Conservation (phyloP, 2,113 vertebrate species). For the Hippocampus comes region DNA sequence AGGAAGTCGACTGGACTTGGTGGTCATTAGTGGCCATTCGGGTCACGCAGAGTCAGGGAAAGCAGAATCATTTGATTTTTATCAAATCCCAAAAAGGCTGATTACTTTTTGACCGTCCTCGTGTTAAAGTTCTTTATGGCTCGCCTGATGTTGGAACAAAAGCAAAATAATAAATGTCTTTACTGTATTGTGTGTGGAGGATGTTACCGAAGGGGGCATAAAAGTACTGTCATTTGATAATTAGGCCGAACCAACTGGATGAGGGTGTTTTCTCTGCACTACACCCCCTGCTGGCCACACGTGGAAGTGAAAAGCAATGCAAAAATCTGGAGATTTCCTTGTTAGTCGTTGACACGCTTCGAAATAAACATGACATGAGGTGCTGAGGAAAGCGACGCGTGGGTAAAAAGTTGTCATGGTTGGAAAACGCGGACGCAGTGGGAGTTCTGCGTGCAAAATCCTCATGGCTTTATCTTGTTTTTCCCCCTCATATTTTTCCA, state of each 20-base stretch:
- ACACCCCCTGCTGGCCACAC: conserved; percentile 62
- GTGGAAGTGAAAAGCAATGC: conserved; percentile 24
- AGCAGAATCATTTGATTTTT: not conserved
- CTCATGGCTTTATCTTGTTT: too few species aligned
- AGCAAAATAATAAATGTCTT: not conserved
- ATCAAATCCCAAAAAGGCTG: not conserved
- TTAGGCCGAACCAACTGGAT: not conserved
- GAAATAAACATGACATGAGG: not conserved
- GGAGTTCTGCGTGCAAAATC: too few species aligned
- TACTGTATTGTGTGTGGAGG: not conserved
- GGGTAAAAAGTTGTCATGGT: not conserved
- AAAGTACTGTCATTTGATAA: not conserved
- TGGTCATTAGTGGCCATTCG: not conserved
- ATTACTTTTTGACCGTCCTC: not conserved
- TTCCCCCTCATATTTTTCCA: too few species aligned
- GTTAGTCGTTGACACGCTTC: not conserved
- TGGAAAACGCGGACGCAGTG: not conserved
- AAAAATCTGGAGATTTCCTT: not conserved
- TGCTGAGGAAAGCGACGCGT: not conserved
- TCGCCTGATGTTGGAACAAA: not conserved
- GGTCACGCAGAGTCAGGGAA: not conserved
- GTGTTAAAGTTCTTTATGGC: not conserved
- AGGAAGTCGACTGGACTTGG: not conserved
- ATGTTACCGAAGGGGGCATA: too few species aligned
- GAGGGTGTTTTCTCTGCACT: conserved; percentile 26